Percentiles rank a stretch among this genome's conserved stretches.
phyloP scores from a whole-genome alignment of 2,113 vertebrate genomes.

The Phaethon lepturus region DNA sequence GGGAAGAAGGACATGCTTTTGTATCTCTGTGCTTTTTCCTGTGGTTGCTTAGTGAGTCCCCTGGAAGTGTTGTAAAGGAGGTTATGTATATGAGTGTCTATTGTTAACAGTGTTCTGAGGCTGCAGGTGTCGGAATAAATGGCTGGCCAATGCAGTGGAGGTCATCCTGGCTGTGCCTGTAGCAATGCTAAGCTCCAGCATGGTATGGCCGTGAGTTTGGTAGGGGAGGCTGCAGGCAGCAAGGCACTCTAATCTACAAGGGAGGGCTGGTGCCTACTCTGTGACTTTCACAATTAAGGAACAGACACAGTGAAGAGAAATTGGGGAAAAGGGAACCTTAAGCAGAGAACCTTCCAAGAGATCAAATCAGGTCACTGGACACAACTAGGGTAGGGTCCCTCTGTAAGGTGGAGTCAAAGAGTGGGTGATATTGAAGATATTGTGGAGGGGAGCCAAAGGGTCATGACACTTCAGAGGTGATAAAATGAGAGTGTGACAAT shows the following conservation, averaged over 20 bases:
- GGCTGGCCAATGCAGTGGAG: not conserved
- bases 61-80: not conserved
- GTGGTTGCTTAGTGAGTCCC: not conserved
- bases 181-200: not conserved
- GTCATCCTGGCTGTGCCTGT: not conserved
- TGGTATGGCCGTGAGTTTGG: not conserved
- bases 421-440: not conserved
- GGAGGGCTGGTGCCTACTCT: fast-evolving
- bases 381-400: not conserved
- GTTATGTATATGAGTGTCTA: not conserved
- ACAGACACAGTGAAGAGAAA: not conserved
- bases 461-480: not conserved
- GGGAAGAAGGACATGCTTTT: not conserved
- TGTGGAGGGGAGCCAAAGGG: not conserved
- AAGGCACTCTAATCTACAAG: not conserved
- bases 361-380: not conserved
- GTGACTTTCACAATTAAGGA: not conserved
- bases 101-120: not conserved
- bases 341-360: not conserved
- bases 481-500: not conserved
- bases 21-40: not conserved
- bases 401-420: not conserved
- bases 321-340: not conserved
- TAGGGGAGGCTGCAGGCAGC: not conserved
- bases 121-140: not conserved